Evolutionary conservation across 1,140 invertebrate genomes (phyloP), one percentile per base, ranked within the genome.

Genomic region (Listronotus oregonensis): DNA sequence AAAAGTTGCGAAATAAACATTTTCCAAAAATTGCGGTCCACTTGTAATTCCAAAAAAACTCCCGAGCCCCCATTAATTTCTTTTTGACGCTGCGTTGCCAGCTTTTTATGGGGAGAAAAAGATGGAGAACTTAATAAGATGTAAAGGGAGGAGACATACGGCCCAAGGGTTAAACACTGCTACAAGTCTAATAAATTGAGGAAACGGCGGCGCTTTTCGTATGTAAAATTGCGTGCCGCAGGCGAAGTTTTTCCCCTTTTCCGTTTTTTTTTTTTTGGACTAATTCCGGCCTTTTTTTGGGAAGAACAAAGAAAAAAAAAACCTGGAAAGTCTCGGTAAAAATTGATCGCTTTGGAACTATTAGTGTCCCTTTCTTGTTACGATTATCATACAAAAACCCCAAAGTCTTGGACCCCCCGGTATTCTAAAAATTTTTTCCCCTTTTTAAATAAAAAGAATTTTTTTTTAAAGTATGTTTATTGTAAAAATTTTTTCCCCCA

Each of bases 171-270:
- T 68, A 68, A 73, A 69, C 66, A 71, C 62, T 68, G 59, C 62
- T 59, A 65, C 60, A 66, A 65, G 56, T 59, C 55, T 60, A 66
- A 72, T 72, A 72, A 74, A 74, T 72, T 72, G 43, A 51, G 46
- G 50, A 64, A 70, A 66, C 63, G 63, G 64, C 66, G 63, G 66
- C 34, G 58, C 66, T 60, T 68, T 70, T 70, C 67, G 72, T 72
- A 70, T 72, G 72, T 74, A 71, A 71, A 71, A 72, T 67, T 74
- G 71, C 69, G 69, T 72, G 64, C 52, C 52, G 60, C 40, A 46
- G 27, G 61, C 27, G 67, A 50, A 51, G 67, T 69, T 71, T 71
- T 69, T 27, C 64, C 68, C 57, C 65, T 12, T 37, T 9, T 59
- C 15, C 34, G 43, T 9, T 56, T 40, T 56, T 17, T 32, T 7